A percentile compares a stretch with the other conserved stretches of the same genome.
phyloP scores from a whole-genome alignment of 2,888 invertebrate genomes.

The Cremastinae sp. region DNA sequence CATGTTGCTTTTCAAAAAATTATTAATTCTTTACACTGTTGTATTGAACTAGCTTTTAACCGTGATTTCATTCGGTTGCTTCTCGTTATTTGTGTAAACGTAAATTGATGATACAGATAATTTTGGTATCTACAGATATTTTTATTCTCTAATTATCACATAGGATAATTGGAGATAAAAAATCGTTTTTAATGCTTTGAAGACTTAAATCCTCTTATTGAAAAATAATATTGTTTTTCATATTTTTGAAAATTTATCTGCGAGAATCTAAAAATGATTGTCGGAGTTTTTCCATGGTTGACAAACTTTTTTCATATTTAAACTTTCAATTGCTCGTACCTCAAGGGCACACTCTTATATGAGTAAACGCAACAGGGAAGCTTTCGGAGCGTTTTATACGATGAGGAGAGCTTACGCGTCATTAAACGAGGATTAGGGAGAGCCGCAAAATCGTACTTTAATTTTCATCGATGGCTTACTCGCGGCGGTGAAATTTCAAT shows the following conservation, averaged over 20 bases:
- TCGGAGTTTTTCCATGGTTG: constrained; percentile 10
- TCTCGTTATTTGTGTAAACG: too few relatives aligned
- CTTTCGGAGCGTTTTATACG: constrained; percentile 25
- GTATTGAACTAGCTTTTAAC: too few relatives aligned
- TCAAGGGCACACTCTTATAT: not conserved
- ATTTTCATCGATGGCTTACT: constrained; percentile 58
- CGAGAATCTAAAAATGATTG: not conserved
- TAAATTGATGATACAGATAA: too few relatives aligned
- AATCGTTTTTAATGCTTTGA: too few relatives aligned
- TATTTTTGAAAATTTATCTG: too few relatives aligned
- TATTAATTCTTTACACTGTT: too few relatives aligned
- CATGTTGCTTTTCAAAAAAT: constrained; percentile 18
- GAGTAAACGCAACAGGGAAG: constrained; percentile 29
- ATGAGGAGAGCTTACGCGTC: constrained; percentile 64
- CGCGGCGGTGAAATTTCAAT: constrained; percentile 33
- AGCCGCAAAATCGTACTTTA: constrained; percentile 60
- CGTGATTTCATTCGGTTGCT: too few relatives aligned
- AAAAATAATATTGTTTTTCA: too few relatives aligned
- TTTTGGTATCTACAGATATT: too few relatives aligned
- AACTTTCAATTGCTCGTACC: constrained; percentile 49
- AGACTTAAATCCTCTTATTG: too few relatives aligned
- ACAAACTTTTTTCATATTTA: constrained; percentile 38
- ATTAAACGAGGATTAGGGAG: constrained; percentile 75
- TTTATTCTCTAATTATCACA: too few relatives aligned
- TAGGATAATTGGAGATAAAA: too few relatives aligned